Conservation (phyloP, 92 coral and sea anemone species). For the Siderastrea siderea region DNA sequence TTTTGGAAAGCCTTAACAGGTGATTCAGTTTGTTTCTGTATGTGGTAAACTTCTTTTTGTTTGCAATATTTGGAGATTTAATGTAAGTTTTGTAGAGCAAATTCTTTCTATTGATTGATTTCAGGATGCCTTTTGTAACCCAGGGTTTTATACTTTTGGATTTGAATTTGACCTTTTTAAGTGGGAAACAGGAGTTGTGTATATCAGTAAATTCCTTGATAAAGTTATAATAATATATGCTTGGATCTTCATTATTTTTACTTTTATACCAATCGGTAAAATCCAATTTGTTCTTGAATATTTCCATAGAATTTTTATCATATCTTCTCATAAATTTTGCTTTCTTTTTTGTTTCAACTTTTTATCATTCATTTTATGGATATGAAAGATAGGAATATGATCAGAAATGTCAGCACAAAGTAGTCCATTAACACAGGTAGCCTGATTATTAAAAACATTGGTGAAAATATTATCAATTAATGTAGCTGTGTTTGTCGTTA, state of each 20-base stretch:
- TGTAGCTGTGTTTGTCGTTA: too few relatives aligned
- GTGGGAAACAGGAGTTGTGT: too few relatives aligned
- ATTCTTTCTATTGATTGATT: too few relatives aligned
- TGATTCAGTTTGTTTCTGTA: too few relatives aligned
- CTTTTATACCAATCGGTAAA: not conserved
- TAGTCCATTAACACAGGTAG: slow-evolving; percentile 32
- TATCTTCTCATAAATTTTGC: not conserved
- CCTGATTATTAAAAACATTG: not conserved
- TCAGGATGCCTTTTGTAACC: too few relatives aligned
- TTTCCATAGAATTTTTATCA: too few relatives aligned
- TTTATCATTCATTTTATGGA: slow-evolving; percentile 19
- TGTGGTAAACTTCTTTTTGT: too few relatives aligned
- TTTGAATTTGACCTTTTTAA: not conserved
- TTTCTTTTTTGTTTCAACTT: slow-evolving; percentile 1
- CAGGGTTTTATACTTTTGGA: not conserved
- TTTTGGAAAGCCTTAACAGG: too few relatives aligned
- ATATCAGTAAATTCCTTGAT: too few relatives aligned
- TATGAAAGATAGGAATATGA: slow-evolving; percentile 39
- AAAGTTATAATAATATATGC: not conserved
- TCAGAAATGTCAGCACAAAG: slow-evolving; percentile 30
- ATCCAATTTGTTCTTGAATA: not conserved
- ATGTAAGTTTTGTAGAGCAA: too few relatives aligned
- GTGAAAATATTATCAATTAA: slow-evolving; percentile 29
- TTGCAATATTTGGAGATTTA: too few relatives aligned
- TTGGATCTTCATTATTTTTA: not conserved